Evolutionary conservation across 2,113 vertebrate species (phyloP).

Genomic region (Monarcha castaneiventris): DNA sequence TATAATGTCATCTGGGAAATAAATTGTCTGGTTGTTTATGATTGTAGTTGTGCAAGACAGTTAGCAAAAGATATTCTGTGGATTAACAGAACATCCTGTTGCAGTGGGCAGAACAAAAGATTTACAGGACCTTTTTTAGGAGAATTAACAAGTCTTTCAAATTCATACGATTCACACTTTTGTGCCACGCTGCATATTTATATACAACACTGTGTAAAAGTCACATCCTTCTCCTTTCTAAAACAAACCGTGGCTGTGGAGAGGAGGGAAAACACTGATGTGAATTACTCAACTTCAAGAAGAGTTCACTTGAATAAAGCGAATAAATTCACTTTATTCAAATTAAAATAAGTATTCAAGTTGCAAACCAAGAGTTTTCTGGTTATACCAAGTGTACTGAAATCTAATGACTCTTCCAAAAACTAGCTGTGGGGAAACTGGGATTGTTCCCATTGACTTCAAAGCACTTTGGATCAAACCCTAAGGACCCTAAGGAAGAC

Average conservation of each 20-base stretch:
- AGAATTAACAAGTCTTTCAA: background rate
- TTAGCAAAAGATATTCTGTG: background rate
- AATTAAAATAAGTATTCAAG: background rate
- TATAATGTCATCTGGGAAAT: background rate
- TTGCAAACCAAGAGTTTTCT: background rate
- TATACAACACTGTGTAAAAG: background rate
- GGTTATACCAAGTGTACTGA: background rate
- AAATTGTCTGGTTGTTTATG: background rate
- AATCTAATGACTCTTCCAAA: background rate
- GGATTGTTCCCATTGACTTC: background rate
- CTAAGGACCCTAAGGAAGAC: background rate
- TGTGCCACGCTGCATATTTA: background rate
- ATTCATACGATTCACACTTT: background rate
- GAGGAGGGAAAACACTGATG: background rate
- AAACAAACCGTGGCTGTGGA: background rate
- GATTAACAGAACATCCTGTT: background rate
- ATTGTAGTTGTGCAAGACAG: background rate
- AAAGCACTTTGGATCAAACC: background rate
- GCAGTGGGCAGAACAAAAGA: background rate
- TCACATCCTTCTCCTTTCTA: background rate
- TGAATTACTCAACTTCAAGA: background rate
- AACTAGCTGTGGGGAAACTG: background rate
- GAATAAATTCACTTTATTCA: background rate
- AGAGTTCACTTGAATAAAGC: background rate
- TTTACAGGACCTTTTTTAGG: background rate